These are phyloP conservation scores for Ciona savignyi DNA, from an alignment of 23 tunicate species.

Conservation along the genomic window DNA sequence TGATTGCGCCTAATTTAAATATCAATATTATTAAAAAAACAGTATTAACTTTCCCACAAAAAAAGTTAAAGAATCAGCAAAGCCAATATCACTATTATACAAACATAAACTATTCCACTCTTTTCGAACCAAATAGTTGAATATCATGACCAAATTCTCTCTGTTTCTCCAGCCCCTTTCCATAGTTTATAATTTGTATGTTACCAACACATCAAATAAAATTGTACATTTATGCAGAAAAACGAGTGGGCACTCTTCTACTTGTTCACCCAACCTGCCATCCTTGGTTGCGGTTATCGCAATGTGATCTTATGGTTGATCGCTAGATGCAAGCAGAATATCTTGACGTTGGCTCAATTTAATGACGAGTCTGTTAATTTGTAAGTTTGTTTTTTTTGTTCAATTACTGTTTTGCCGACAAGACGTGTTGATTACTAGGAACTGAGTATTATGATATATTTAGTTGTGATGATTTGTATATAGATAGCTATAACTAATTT, in stretches of 20 bases:
- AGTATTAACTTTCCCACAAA: too few relatives aligned
- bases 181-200: neutral
- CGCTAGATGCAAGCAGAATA: slow-evolving; percentile 13
- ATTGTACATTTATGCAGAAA: slow-evolving; percentile 18
- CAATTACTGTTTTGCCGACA: too few relatives aligned
- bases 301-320: slow-evolving; percentile 45
- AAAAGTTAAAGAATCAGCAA: too few relatives aligned
- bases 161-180: neutral
- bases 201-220: too few relatives aligned
- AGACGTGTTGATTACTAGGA: neutral
- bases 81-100: too few relatives aligned
- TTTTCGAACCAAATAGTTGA: too few relatives aligned
- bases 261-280: slow-evolving; percentile 58
- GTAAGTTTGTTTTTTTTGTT: slow-evolving; percentile 17
- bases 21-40: too few relatives aligned
- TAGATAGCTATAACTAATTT: too few relatives aligned
- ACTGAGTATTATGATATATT: too few relatives aligned
- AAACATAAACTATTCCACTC: too few relatives aligned
- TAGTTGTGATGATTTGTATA: too few relatives aligned
- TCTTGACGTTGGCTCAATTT: slow-evolving; percentile 9
- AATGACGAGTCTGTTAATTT: slow-evolving; percentile 25
- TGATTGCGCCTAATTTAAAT: too few relatives aligned
- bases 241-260: slow-evolving; percentile 86
- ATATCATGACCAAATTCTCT: neutral
- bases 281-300: slow-evolving; percentile 31